Evolutionary conservation across 2,888 invertebrate genomes (phyloP).

Genomic region (Cotesia congregata): DNA sequence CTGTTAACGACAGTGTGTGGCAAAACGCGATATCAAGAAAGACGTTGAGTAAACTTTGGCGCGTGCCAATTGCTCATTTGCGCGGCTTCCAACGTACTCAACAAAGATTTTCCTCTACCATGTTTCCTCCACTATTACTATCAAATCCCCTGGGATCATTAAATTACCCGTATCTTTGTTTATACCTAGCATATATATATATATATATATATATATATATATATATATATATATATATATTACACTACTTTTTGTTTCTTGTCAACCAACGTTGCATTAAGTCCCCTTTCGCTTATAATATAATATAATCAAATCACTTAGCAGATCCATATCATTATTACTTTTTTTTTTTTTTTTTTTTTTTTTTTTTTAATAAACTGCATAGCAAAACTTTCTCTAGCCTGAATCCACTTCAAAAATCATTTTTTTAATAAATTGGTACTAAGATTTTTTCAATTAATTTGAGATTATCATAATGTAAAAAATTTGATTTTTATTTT

Average conservation of each 20-base stretch:
- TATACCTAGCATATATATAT: constrained; percentile 15
- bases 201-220: no score
- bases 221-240: no score
- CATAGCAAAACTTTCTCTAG: background rate
- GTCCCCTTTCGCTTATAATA: background rate
- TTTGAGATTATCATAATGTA: no score
- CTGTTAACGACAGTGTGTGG: constrained; percentile 26
- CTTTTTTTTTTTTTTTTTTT: background rate
- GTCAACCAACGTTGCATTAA: background rate
- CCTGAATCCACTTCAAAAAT: no score
- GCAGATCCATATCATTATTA: background rate
- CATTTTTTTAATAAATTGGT: no score
- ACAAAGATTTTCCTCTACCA: constrained; percentile 27
- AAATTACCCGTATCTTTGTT: constrained; percentile 11
- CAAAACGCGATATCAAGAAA: constrained; percentile 34
- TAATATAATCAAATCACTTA: background rate
- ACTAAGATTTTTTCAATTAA: background rate
- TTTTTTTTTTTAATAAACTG: background rate
- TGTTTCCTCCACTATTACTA: background rate
- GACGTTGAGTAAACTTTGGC: constrained; percentile 47
- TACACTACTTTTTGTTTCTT: background rate
- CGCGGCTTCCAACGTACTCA: constrained; percentile 46
- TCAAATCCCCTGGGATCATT: background rate
- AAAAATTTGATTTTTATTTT: no score
- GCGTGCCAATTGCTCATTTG: constrained; percentile 49